Conservation (phyloP, 2,113 vertebrate species). For the Spermophilus dauricus region DNA sequence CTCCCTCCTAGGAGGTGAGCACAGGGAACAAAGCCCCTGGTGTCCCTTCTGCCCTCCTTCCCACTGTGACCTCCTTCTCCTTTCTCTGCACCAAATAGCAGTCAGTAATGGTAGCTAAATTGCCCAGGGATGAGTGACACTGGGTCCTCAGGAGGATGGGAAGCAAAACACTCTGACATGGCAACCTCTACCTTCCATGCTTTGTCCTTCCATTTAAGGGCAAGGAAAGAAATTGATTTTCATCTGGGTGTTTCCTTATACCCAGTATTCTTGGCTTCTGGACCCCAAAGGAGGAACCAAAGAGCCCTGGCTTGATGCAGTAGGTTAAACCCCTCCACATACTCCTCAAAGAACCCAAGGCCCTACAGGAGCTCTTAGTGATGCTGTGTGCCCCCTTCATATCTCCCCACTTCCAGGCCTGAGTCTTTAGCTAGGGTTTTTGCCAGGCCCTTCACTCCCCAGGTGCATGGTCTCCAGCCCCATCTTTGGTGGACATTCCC, state of each 20-base stretch:
- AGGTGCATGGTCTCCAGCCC: neutral
- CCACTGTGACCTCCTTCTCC: neutral
- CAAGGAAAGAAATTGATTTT: no score
- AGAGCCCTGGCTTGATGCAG: neutral
- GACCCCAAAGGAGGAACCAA: neutral
- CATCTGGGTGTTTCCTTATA: neutral
- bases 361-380: fast-evolving
- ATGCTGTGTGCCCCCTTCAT: neutral
- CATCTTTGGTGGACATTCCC: neutral
- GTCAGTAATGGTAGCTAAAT: constrained; percentile 57
- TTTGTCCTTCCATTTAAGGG: fast-evolving
- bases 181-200: neutral
- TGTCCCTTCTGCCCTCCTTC: constrained; percentile 50
- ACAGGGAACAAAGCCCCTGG: constrained; percentile 70
- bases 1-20: neutral
- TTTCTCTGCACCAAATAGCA: neutral
- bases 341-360: neutral
- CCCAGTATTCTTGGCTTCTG: neutral
- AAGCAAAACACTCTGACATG: neutral
- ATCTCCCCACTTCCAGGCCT: neutral
- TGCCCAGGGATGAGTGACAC: constrained; percentile 72
- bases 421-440: neutral
- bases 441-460: fast-evolving
- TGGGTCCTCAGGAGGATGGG: neutral
- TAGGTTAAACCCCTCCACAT: neutral